Evolutionary conservation across 2,888 invertebrate species (phyloP).

Genomic region (Drosophila nigritarsus): DNA sequence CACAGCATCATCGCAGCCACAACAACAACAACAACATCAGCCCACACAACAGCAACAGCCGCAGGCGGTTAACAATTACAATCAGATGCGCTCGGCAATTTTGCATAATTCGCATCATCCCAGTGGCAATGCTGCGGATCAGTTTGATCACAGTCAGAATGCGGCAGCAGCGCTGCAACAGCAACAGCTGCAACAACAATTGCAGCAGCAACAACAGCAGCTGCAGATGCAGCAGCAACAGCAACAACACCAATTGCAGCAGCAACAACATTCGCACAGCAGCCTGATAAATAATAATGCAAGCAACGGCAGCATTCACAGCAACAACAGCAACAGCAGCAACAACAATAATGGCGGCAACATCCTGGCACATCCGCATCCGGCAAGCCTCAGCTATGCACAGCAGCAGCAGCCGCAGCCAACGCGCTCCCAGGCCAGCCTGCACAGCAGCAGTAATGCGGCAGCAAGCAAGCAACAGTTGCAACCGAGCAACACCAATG

Average conservation of each 20-base stretch:
- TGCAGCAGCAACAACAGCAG: constrained; percentile 41
- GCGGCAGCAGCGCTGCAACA: constrained; percentile 48
- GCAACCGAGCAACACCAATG: constrained; percentile 51
- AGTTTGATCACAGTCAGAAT: constrained; percentile 48
- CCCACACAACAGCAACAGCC: constrained; percentile 80
- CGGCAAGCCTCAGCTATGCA: constrained; percentile 50
- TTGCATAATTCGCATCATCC: constrained; percentile 84
- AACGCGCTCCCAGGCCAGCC: constrained; percentile 39
- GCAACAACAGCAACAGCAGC: constrained; percentile 45
- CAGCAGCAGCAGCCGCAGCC: constrained; percentile 33
- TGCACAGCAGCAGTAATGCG: constrained; percentile 58
- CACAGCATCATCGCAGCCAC: constrained; percentile 72
- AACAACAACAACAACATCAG: constrained; percentile 59
- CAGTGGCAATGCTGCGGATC: constrained; percentile 77
- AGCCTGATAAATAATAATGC: constrained; percentile 51
- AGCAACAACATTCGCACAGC: constrained; percentile 58
- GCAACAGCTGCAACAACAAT: constrained; percentile 38
- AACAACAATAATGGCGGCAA: constrained; percentile 56
- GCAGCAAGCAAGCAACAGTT: constrained; percentile 57
- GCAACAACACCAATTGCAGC: constrained; percentile 36
- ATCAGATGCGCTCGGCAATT: constrained; percentile 84
- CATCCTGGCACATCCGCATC: constrained; percentile 44
- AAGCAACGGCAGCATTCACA: constrained; percentile 59
- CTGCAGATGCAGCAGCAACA: constrained; percentile 36
- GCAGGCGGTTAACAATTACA: constrained; percentile 79